Percentiles rank a stretch among this genome's conserved stretches.
Evolutionary conservation across 2,113 vertebrate species (phyloP).

Genomic region (Corythornis vintsioides): DNA sequence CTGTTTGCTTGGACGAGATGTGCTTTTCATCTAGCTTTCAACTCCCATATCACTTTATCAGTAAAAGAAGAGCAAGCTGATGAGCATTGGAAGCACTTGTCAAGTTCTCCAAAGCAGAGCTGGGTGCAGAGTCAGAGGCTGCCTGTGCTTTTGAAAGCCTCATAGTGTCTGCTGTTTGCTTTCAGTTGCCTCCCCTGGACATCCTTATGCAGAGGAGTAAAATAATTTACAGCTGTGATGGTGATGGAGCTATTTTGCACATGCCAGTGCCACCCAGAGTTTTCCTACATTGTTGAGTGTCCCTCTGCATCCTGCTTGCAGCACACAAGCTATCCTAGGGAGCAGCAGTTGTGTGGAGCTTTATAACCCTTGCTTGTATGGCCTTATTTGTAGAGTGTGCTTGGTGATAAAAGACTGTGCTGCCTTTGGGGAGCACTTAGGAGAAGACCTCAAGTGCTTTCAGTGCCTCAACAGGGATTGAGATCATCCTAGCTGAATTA

Average conservation of each 20-base stretch:
- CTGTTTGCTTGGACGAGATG: neutral
- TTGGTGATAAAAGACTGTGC: neutral
- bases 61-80: neutral
- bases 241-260: neutral
- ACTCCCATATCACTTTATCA: neutral
- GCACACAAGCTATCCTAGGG: neutral
- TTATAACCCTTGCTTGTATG: rapidly evolving
- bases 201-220: neutral
- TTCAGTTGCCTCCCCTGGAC: neutral
- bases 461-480: neutral
- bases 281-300: neutral
- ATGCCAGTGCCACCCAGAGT: neutral
- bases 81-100: neutral
- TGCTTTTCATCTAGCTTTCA: neutral
- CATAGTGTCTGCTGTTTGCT: neutral
- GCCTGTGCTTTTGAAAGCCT: neutral
- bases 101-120: neutral
- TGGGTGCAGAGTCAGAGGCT: neutral
- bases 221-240: neutral
- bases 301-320: rapidly evolving
- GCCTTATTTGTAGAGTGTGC: neutral
- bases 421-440: neutral
- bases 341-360: neutral
- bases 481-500: neutral
- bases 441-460: neutral